Evolutionary conservation across 2,113 vertebrate genomes (phyloP).

Genomic region (Prionailurus viverrinus): DNA sequence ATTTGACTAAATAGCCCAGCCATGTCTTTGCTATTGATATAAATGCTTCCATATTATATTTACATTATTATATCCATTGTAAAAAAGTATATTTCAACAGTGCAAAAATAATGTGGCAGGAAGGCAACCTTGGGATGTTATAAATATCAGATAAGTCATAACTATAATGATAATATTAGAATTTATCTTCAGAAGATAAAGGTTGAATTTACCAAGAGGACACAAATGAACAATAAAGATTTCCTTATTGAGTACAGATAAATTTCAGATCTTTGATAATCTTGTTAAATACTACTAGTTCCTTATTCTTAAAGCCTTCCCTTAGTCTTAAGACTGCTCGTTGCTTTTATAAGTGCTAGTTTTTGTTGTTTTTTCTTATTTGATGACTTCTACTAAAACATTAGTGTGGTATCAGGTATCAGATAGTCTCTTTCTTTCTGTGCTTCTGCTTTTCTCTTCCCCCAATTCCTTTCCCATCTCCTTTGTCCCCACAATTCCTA

Average conservation of each 20-base stretch:
- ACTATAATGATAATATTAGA: slow-evolving; percentile 74
- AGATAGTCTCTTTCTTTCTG: neutral
- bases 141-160: slow-evolving; percentile 66
- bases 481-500: neutral
- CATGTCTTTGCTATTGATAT: slow-evolving; percentile 70
- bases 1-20: slow-evolving; percentile 31
- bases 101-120: slow-evolving; percentile 66
- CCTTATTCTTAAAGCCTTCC: neutral
- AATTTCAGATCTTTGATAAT: slow-evolving; percentile 76
- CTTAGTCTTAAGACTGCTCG: slow-evolving; percentile 77
- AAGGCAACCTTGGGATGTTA: slow-evolving; percentile 49
- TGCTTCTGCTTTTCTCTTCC: neutral
- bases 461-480: neutral
- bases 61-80: slow-evolving; percentile 39
- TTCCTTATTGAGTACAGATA: slow-evolving; percentile 72
- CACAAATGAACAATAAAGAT: slow-evolving; percentile 66
- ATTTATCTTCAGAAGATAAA: slow-evolving; percentile 80
- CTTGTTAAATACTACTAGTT: slow-evolving; percentile 77
- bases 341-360: slow-evolving; percentile 59
- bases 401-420: neutral
- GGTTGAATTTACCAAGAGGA: slow-evolving; percentile 78
- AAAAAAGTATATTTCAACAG: slow-evolving; percentile 67
- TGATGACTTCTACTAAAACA: neutral
- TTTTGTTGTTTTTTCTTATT: neutral
- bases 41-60: slow-evolving; percentile 68